phyloP scores from a whole-genome alignment of 2,888 invertebrate species.

The Leptinotarsa haldemani region DNA sequence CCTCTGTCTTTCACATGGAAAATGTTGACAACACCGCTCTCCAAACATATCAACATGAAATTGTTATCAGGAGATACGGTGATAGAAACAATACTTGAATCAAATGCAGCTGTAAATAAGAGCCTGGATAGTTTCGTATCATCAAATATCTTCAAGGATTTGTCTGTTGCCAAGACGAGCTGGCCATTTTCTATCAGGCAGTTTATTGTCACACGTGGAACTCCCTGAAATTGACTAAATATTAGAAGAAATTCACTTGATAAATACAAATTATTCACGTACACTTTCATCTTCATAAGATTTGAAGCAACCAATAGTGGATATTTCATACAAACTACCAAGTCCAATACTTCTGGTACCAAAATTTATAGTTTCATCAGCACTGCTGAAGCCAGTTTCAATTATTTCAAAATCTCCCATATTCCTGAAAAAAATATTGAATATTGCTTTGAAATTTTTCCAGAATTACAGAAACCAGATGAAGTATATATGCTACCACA shows the following conservation, averaged over 20 bases:
- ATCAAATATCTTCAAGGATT: constrained; percentile 36
- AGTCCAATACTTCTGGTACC: constrained; percentile 66
- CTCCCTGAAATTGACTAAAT: constrained; percentile 7
- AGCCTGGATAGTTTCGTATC: constrained; percentile 33
- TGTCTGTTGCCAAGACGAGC: constrained; percentile 35
- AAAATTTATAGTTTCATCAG: constrained; percentile 70
- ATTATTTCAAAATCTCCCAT: constrained; percentile 58
- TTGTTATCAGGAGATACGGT: constrained; percentile 25
- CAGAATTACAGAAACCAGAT: too few relatives aligned
- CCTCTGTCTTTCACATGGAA: neutral
- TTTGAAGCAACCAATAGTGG: constrained; percentile 63
- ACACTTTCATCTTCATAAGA: constrained; percentile 36
- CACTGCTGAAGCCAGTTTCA: constrained; percentile 64
- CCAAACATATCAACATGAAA: constrained; percentile 20
- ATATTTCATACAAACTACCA: constrained; percentile 67
- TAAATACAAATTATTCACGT: neutral
- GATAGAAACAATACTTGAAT: constrained; percentile 28
- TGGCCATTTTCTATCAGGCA: constrained; percentile 24
- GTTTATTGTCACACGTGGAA: constrained; percentile 14
- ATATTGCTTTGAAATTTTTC: too few relatives aligned
- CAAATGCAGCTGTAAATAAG: constrained; percentile 29
- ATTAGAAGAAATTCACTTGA: neutral
- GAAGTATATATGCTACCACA: too few relatives aligned
- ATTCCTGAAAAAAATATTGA: constrained; percentile 5
- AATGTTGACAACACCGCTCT: constrained; percentile 18